A percentile compares a stretch with the other conserved stretches of the same genome.
Evolutionary conservation across 2,888 invertebrate species (phyloP).

Genomic region (Timema podura): DNA sequence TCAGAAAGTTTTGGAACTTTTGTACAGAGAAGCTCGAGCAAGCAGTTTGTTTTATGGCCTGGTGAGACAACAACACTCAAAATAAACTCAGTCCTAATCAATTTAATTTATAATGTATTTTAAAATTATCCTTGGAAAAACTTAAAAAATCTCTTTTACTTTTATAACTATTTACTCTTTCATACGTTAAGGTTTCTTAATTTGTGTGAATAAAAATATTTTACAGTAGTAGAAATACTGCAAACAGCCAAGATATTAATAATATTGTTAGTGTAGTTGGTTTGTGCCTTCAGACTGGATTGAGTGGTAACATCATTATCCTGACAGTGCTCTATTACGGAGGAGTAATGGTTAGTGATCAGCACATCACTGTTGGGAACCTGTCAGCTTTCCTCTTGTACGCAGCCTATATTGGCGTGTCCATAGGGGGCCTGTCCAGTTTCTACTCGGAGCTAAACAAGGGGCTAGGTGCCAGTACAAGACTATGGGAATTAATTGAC

Average conservation of each 20-base stretch:
- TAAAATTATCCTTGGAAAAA: too few species aligned
- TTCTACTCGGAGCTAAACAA: constrained; percentile 94
- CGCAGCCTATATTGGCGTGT: constrained; percentile 89
- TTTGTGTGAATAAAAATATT: too few species aligned
- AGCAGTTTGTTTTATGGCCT: constrained; percentile 87
- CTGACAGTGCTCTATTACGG: constrained; percentile 90
- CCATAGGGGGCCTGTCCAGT: constrained; percentile 82
- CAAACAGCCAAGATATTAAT: too few species aligned
- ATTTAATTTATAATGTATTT: too few species aligned
- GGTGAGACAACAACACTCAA: constrained; percentile 48
- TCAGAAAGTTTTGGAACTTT: constrained; percentile 66
- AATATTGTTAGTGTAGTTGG: background rate
- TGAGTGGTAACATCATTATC: constrained; percentile 86
- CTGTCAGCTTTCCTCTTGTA: constrained; percentile 92
- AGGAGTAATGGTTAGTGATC: constrained; percentile 78
- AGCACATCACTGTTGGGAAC: constrained; percentile 76
- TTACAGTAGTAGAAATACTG: too few species aligned
- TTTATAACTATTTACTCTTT: too few species aligned
- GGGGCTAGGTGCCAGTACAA: constrained; percentile 84
- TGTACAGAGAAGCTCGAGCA: constrained; percentile 83
- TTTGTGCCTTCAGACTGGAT: constrained; percentile 61
- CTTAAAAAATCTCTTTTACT: too few species aligned
- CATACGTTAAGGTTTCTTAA: too few species aligned
- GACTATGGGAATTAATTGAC: constrained; percentile 88
- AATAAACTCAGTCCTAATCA: too few species aligned